phyloP scores from a whole-genome alignment of 2,797 vertebrate genomes.

The Melanotaenia maccullochi region DNA sequence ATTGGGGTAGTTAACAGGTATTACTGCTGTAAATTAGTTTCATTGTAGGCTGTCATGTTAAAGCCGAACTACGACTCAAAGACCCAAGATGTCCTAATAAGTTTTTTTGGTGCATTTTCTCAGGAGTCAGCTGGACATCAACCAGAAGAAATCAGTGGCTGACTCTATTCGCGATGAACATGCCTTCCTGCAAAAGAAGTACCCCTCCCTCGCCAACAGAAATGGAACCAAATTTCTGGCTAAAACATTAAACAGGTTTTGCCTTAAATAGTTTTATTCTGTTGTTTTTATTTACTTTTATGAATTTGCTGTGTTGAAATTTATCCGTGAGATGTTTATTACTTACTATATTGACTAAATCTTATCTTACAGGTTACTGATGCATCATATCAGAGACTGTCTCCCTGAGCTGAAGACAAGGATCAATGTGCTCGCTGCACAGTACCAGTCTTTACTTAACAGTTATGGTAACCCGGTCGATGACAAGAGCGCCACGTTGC shows the following conservation, averaged over 20 bases:
- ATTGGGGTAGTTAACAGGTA: slow-evolving; percentile 99
- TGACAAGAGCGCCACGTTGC: slow-evolving; percentile 93
- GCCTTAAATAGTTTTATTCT: not conserved
- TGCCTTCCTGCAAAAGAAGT: slow-evolving; percentile 96
- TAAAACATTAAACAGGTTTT: slow-evolving; percentile 94
- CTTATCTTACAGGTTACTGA: slow-evolving; percentile 85
- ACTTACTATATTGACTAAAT: not conserved
- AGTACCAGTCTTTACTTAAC: slow-evolving; percentile 95
- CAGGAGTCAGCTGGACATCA: slow-evolving; percentile 98
- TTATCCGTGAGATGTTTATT: not conserved
- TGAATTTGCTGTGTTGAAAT: not conserved
- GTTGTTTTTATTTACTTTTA: not conserved
- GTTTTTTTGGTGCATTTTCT: slow-evolving; percentile 8
- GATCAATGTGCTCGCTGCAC: slow-evolving; percentile 95
- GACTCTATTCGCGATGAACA: slow-evolving; percentile 95
- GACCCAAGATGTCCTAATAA: not conserved
- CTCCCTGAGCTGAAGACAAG: slow-evolving; percentile 97
- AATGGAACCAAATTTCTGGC: slow-evolving; percentile 97
- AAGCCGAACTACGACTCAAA: not conserved
- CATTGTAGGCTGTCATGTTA: too few relatives aligned
- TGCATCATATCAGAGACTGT: slow-evolving; percentile 99
- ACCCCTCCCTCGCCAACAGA: slow-evolving; percentile 95
- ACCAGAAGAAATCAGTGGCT: slow-evolving; percentile 92
- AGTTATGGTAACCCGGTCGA: slow-evolving; percentile 96
- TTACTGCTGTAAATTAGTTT: not conserved